A percentile compares a stretch with the other conserved stretches of the same genome.
These are phyloP conservation scores for Ophioninae sp. DNA, from an alignment of 2,888 invertebrate genomes.

Conservation along the genomic window DNA sequence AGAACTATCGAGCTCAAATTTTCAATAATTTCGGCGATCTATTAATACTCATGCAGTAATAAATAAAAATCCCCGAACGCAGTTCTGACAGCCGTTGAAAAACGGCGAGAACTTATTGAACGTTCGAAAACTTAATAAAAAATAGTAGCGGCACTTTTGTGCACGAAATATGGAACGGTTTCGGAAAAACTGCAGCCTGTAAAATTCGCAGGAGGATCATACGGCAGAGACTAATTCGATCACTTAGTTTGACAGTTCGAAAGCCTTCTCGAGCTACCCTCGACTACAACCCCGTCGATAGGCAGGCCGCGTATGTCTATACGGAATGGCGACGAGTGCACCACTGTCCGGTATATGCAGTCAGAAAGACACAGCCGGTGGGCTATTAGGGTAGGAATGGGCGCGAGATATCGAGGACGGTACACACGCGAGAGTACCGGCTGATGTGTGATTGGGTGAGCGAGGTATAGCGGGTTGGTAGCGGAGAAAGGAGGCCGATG, in stretches of 20 bases:
- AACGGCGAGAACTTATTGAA: too few relatives aligned
- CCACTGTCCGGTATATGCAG: background rate
- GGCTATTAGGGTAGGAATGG: conserved; percentile 23
- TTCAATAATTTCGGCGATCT: too few relatives aligned
- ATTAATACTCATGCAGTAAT: too few relatives aligned
- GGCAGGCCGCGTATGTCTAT: conserved; percentile 14
- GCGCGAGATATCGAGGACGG: conserved; percentile 39
- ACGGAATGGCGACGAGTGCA: conserved; percentile 25
- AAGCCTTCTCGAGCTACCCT: conserved; percentile 54
- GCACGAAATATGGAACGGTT: conserved; percentile 1
- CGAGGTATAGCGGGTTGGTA: conserved; percentile 17
- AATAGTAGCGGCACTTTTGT: background rate
- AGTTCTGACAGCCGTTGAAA: too few relatives aligned
- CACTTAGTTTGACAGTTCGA: conserved; percentile 59
- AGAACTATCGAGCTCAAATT: too few relatives aligned
- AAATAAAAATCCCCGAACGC: too few relatives aligned
- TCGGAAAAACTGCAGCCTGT: conserved; percentile 33
- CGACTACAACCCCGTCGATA: conserved; percentile 48
- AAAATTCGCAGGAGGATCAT: conserved; percentile 46
- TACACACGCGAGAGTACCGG: background rate
- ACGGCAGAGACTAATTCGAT: conserved; percentile 60
- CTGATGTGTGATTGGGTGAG: conserved; percentile 52
- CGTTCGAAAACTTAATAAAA: too few relatives aligned
- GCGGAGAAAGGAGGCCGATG: conserved; percentile 67
- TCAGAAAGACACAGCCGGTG: conserved; percentile 32